A percentile compares a stretch with the other conserved stretches of the same genome.
Evolutionary conservation across 2,113 vertebrate species (phyloP).

Genomic region (Hydrochoerus hydrochaeris): DNA sequence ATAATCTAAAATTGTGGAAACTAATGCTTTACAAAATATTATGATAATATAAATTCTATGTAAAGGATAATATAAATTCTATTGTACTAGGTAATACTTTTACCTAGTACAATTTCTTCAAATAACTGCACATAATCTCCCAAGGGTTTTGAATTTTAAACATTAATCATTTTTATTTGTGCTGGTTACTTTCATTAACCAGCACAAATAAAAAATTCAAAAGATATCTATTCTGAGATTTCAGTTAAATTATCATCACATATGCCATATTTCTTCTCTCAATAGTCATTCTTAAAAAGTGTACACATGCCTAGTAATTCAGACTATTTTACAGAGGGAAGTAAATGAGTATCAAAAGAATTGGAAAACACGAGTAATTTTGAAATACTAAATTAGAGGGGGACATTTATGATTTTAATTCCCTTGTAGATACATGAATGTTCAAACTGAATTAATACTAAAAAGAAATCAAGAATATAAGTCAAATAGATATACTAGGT

Average conservation of each 20-base stretch:
- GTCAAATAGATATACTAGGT: not conserved
- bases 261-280: not conserved
- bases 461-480: constrained; percentile 45
- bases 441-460: constrained; percentile 6
- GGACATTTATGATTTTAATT: constrained; percentile 22
- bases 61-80: constrained; percentile 26
- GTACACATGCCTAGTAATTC: not conserved
- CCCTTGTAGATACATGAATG: not conserved
- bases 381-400: constrained; percentile 31
- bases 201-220: not conserved
- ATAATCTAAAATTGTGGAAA: not conserved
- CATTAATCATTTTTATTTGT: not conserved
- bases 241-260: not conserved
- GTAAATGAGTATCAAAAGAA: constrained; percentile 30
- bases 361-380: constrained; percentile 18
- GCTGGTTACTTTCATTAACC: not conserved
- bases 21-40: not conserved
- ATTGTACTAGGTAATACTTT: not conserved
- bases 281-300: not conserved
- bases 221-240: constrained; percentile 38
- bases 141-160: constrained; percentile 46
- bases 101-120: not conserved
- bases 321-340: not conserved
- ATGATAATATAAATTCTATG: not conserved
- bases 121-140: not conserved